Evolutionary conservation across 2,797 vertebrate species (phyloP).

Genomic region (Labeo calbasu): DNA sequence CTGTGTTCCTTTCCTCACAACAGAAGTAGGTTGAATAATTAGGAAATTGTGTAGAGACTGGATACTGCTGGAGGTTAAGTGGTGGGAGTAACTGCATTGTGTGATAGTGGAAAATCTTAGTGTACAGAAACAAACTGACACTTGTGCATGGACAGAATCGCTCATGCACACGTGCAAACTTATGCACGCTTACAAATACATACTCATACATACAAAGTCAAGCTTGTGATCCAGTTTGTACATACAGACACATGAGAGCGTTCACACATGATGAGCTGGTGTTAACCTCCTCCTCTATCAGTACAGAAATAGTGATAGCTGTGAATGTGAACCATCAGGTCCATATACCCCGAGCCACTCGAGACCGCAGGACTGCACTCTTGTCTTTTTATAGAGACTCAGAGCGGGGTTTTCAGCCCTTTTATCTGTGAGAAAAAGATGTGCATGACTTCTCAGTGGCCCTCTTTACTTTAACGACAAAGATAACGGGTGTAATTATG

Average conservation of each 20-base stretch:
- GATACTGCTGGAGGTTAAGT: conserved; percentile 23
- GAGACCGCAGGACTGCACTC: conserved; percentile 20
- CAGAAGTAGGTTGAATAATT: conserved; percentile 44
- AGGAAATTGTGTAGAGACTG: conserved; percentile 53
- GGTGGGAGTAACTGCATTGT: conserved; percentile 24
- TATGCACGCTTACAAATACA: background rate
- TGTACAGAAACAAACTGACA: conserved; percentile 24
- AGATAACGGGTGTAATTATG: conserved; percentile 5
- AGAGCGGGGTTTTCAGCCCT: background rate
- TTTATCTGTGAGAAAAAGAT: conserved; percentile 17
- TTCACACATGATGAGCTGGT: conserved; percentile 17
- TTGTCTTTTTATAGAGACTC: conserved; percentile 19
- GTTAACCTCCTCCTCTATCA: conserved; percentile 8
- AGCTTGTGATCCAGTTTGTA: background rate
- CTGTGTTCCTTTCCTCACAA: conserved; percentile 42
- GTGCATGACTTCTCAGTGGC: background rate
- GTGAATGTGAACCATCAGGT: conserved; percentile 27
- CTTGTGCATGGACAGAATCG: conserved; percentile 35
- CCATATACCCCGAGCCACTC: conserved; percentile 16
- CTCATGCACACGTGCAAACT: conserved; percentile 5
- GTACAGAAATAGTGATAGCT: conserved; percentile 35
- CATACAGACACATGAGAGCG: background rate
- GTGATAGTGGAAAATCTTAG: conserved; percentile 39
- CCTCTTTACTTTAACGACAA: background rate
- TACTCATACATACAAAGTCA: background rate